Base-by-base conservation (phyloP, 2,797 vertebrate species). In the Cuniculus paca region DNA sequence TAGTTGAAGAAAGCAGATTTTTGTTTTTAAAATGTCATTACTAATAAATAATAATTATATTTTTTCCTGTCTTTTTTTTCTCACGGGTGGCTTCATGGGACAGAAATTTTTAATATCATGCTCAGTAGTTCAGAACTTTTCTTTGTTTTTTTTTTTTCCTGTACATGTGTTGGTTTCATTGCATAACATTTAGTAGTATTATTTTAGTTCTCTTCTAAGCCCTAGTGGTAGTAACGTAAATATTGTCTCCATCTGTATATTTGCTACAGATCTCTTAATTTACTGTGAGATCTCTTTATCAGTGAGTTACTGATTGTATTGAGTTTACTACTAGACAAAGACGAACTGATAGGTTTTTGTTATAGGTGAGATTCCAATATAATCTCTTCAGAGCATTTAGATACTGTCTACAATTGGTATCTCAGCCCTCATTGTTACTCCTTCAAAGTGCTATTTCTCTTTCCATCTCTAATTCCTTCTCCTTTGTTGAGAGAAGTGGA, bases 1-100 rank as follows among this genome's bases (percentile, higher is more conserved):
- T 96, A 79, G 75, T 93, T 95, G 19, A 95, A 88, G 77, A 75
- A 77, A 81, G 7, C 22, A 96, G 56, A 36, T 96, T 85, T 88
- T 94, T 92, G 45, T 91, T 82, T 84, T 89, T 13, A 84, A 79
- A 84, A 68, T 86, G 31, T 70, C 88, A 28, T 74, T 31, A 42
- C 48, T 88, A 86, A 22, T 68, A 86, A 88, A 36, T 65, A 84
- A 20, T 80, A 48, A 70, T 60, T 52, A 3, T 88, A 0, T 60
- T 65, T 90, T 84, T 80, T 17, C 39, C 39, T 95, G 28, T 42
- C 24, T 74, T 5, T 70, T 68, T 85, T 91, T 52, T 52, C 86
- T 77, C 54, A 50, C 45, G 54, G 12, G 22, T 78, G 13, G 31
- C 12, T 84, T 74, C 61, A 20, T 70, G n/a, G n/a, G 48, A 58